phyloP scores from a whole-genome alignment of 1,140 invertebrate species.

The Steinernema khuongi region DNA sequence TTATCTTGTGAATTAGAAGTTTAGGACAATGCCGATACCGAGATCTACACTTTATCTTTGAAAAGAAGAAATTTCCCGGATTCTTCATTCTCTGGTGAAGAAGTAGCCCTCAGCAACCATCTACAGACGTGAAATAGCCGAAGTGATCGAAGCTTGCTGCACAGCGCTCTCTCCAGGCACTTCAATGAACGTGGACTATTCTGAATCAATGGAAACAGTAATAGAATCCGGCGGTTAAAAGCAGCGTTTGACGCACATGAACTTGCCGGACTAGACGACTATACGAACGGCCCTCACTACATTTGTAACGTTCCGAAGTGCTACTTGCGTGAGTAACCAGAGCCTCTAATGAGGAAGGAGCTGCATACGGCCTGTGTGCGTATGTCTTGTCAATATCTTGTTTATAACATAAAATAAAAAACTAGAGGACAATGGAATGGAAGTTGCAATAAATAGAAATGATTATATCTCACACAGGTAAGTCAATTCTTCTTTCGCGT shows the following conservation, averaged over 20 bases:
- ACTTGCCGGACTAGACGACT: slow-evolving; percentile 9
- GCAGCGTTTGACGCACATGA: slow-evolving; percentile 18
- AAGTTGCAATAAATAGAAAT: slow-evolving; percentile 5
- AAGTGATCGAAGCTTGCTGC: slow-evolving; percentile 22
- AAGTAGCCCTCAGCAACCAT: slow-evolving; percentile 11
- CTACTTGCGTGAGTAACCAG: slow-evolving; percentile 20
- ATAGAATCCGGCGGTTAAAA: slow-evolving; percentile 18
- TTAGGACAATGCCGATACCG: slow-evolving; percentile 22
- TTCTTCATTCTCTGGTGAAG: background rate
- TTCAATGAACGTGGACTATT: slow-evolving; percentile 21
- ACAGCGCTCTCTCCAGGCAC: slow-evolving; percentile 12
- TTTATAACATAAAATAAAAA: background rate
- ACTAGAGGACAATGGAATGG: background rate
- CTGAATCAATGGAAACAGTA: slow-evolving; percentile 15
- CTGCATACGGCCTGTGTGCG: slow-evolving; percentile 13
- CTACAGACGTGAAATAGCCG: slow-evolving; percentile 18
- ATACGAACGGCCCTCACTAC: slow-evolving; percentile 15
- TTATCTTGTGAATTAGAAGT: background rate
- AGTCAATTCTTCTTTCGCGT: slow-evolving; percentile 38
- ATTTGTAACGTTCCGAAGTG: slow-evolving; percentile 17
- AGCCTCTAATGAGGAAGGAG: slow-evolving; percentile 20
- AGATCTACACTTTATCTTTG: slow-evolving; percentile 15
- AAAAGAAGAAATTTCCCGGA: slow-evolving; percentile 15
- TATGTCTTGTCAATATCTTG: background rate
- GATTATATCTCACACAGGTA: background rate